phyloP scores from a whole-genome alignment of 1,140 invertebrate species.

The Diprion similis region DNA sequence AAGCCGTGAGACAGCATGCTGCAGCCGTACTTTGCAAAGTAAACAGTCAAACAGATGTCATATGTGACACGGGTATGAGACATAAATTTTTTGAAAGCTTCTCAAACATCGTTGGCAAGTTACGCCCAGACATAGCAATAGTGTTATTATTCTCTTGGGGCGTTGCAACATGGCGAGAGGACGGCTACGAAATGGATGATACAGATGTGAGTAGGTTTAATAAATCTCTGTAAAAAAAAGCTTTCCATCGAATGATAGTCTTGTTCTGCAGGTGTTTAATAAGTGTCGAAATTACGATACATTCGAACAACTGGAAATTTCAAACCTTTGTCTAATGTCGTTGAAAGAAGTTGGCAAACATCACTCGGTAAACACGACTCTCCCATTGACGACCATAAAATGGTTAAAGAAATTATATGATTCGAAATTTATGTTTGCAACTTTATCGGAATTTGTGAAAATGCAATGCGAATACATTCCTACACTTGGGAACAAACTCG shows the following conservation, averaged over 20 bases:
- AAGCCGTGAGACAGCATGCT: slow-evolving; percentile 37
- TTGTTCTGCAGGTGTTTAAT: slow-evolving; percentile 50
- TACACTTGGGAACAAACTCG: slow-evolving; percentile 28
- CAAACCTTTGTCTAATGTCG: slow-evolving; percentile 31
- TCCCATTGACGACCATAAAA: neutral
- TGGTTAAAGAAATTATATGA: slow-evolving; percentile 27
- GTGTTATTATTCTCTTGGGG: slow-evolving; percentile 47
- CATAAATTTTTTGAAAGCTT: slow-evolving; percentile 43
- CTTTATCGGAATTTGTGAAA: slow-evolving; percentile 31
- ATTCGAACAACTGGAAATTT: slow-evolving; percentile 45
- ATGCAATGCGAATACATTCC: slow-evolving; percentile 35
- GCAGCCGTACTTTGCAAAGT: slow-evolving; percentile 32
- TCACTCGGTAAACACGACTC: slow-evolving; percentile 22
- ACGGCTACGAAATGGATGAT: slow-evolving; percentile 50
- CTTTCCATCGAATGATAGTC: neutral
- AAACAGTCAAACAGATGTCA: slow-evolving; percentile 19
- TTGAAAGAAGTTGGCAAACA: slow-evolving; percentile 28
- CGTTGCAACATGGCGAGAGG: slow-evolving; percentile 34
- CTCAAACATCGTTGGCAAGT: slow-evolving; percentile 19
- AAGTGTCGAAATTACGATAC: slow-evolving; percentile 49
- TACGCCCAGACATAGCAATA: slow-evolving; percentile 24
- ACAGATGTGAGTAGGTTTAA: slow-evolving; percentile 39
- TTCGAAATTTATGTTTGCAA: slow-evolving; percentile 13
- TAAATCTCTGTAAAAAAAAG: neutral
- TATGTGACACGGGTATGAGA: slow-evolving; percentile 31